Percentiles rank a stretch among this genome's conserved stretches.
Evolutionary conservation across 2,888 invertebrate species (phyloP).

Genomic region (Apodemia zela): DNA sequence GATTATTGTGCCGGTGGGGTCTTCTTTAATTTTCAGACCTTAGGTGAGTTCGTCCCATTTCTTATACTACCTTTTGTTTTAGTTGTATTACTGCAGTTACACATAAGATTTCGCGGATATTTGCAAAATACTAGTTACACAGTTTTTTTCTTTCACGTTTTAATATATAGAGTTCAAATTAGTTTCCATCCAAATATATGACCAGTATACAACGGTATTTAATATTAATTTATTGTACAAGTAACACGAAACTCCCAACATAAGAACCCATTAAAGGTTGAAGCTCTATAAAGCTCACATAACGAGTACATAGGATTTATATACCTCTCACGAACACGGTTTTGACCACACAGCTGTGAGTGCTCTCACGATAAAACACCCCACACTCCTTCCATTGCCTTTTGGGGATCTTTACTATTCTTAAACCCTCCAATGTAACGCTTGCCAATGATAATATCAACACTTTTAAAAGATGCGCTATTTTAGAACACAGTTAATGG

Average conservation of each 20-base stretch:
- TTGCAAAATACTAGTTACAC: no score
- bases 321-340: neutral
- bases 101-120: no score
- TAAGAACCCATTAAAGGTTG: constrained; percentile 1
- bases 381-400: constrained; percentile 2
- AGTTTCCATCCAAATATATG: neutral
- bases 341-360: constrained; percentile 8
- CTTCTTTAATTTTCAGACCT: no score
- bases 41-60: no score
- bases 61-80: no score
- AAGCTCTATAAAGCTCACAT: neutral
- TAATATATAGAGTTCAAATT: no score
- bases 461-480: neutral
- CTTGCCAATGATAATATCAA: neutral
- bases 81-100: no score
- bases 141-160: no score
- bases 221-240: neutral
- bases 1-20: no score
- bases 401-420: constrained; percentile 4
- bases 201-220: neutral
- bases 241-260: neutral
- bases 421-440: neutral
- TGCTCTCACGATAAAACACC: constrained; percentile 6
- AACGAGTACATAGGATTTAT: neutral
- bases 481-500: neutral